Base-by-base conservation (phyloP, 2,113 vertebrate species). In the Seriola rivoliana region DNA sequence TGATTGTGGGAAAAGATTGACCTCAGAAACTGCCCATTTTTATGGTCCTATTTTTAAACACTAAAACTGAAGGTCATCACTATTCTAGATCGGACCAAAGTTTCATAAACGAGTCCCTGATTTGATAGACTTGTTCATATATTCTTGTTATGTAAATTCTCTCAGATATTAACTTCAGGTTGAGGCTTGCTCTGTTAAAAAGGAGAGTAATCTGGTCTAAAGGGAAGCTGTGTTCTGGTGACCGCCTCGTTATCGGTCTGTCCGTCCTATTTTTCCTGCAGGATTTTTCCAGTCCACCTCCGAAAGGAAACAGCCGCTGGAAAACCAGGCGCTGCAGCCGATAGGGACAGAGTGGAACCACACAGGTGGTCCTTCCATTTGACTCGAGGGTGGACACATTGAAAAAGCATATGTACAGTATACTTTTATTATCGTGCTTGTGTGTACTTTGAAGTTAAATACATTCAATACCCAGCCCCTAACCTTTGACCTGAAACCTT, bases 331-430 rank as follows among this genome's bases (percentile, higher is more conserved):
- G 2, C 50, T 67, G 50, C 57, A 57, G 81, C 75, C 2, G 66
- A 76, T 59, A 57, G 75, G 40, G 66, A 64, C 4, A 10, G 52
- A 60, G 69, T 23, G 73, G 80, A 81, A 73, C 3, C 3, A 52
- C 63, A 80, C 87, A 88, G 78, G 75, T 82, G 89, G 75, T 60
- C 66, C 71, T 36, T 81, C 75, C 75, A 87, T 82, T 65, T 42
- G 36, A 75, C 50, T 2, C n/a, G 40, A 34, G 12, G 34, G 62
- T 58, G 74, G 72, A 86, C 40, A 48, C 46, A 48, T 14, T 48
- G 19, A 52, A 46, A 42, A 78, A 70, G 19, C 63, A 69, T 3
- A 40, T 42, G 36, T 23, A 6, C 42, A 52, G 23, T 6, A 10
- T 54, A 1, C 12, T 58, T 52, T 25, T 66, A 16, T 46, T 32